phyloP scores from a whole-genome alignment of 2,797 vertebrate genomes.

The Lithobates sylvaticus region DNA sequence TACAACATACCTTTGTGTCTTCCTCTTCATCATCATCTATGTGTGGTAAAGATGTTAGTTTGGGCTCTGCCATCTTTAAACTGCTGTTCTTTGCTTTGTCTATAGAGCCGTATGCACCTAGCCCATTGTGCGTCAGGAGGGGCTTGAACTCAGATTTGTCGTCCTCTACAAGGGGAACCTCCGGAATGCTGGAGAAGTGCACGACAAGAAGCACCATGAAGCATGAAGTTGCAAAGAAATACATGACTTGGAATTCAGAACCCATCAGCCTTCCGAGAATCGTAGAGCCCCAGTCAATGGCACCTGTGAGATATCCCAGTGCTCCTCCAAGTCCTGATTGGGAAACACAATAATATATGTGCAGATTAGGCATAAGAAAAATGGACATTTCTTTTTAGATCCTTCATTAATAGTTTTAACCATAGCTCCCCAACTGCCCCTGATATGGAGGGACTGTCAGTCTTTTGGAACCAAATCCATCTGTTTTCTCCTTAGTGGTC shows the following conservation, averaged over 20 bases:
- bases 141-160: slow-evolving; percentile 64
- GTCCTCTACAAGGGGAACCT: slow-evolving; percentile 78
- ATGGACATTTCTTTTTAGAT: no score
- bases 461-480: no score
- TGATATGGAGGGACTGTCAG: no score
- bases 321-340: slow-evolving; percentile 91
- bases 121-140: slow-evolving; percentile 68
- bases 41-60: slow-evolving; percentile 72
- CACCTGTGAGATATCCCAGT: slow-evolving; percentile 90
- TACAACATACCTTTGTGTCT: slow-evolving; percentile 65
- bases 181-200: slow-evolving; percentile 93
- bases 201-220: slow-evolving; percentile 83
- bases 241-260: slow-evolving; percentile 97
- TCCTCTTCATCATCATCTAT: slow-evolving; percentile 73
- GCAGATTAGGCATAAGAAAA: no score
- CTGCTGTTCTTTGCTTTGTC: slow-evolving; percentile 71
- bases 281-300: slow-evolving; percentile 91
- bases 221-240: slow-evolving; percentile 86
- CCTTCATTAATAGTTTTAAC: no score
- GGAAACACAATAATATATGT: slow-evolving; percentile 2
- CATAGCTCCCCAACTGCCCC: no score
- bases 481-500: no score
- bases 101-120: slow-evolving; percentile 78
- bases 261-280: slow-evolving; percentile 81
- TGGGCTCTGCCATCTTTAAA: slow-evolving; percentile 65